Evolutionary conservation across 2,888 invertebrate species (phyloP), one percentile per base, ranked within the genome.

Genomic region (Drosophila robusta): DNA sequence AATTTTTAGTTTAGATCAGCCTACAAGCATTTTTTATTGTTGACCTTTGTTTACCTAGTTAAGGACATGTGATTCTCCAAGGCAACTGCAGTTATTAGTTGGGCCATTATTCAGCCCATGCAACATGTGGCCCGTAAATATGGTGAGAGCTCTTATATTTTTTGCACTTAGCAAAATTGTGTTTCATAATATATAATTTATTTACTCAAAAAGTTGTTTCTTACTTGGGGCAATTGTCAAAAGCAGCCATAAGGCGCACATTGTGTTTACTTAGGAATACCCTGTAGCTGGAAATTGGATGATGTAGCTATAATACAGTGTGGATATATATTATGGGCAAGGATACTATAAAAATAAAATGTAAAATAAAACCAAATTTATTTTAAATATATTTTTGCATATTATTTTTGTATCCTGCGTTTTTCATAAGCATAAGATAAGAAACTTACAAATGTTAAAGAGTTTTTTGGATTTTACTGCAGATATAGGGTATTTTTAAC

Each of bases 101-200:
- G 8, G 12, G 34, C 34, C 34, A 34, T 34, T 12, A 5, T 14
- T 18, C 12, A 11, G 14, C 4, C n/a, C n/a, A n/a, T n/a, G n/a
- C n/a, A n/a, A 24, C 38, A n/a, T 24, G 6, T 8, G 12, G 42
- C 29, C 4, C 16, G 34, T 18, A 8, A 45, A 46, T 9, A 45
- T 38, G 38, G 12, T 36, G 29, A 38, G 60, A 52, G 55, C 46
- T 64, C 54, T 70, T 52, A 36, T 41, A 29, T 58, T 18, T 18
- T 18, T 2, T 64, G 45, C 29, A 73, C 39, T 57, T 46, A 50
- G 50, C 46, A 7, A 49, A 60, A 61, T 55, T 71, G 29, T 34
- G 41, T 14, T 62, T 42, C 12, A 57, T 57, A 54, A 50, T 56
- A 57, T 50, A 64, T 57, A 55, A 58, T 52, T 71, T 56, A 56